Percentiles rank a stretch among this genome's conserved stretches.
Conservation (phyloP, 2,888 invertebrate genomes). For the Ochropleura leucogaster region DNA sequence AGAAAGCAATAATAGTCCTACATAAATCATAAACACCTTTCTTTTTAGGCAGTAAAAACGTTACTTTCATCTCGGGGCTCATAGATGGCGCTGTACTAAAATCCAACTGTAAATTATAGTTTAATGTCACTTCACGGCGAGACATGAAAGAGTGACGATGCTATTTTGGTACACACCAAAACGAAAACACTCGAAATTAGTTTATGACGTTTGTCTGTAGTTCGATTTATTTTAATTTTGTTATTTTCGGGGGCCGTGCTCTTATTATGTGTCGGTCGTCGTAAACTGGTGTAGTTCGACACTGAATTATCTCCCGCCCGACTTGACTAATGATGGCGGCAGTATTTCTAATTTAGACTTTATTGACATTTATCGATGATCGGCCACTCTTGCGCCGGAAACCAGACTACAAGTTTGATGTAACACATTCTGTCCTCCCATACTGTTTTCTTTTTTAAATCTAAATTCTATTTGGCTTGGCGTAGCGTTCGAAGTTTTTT, state of each 20-base stretch:
- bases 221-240: slow-evolving; percentile 91
- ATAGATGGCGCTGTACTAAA: slow-evolving; percentile 87
- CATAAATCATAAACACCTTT: slow-evolving; percentile 87
- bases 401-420: slow-evolving; percentile 34
- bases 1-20: slow-evolving; percentile 78
- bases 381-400: slow-evolving; percentile 67
- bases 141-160: slow-evolving; percentile 89
- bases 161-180: slow-evolving; percentile 89
- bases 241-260: slow-evolving; percentile 87
- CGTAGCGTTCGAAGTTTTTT: slow-evolving; percentile 8
- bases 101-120: slow-evolving; percentile 84
- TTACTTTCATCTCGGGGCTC: slow-evolving; percentile 82
- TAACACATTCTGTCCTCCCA: slow-evolving; percentile 24
- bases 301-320: slow-evolving; percentile 84
- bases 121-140: slow-evolving; percentile 87
- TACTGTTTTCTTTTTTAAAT: slow-evolving; percentile 9
- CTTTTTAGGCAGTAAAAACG: slow-evolving; percentile 80
- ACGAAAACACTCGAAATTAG: slow-evolving; percentile 90
- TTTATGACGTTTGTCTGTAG: slow-evolving; percentile 90
- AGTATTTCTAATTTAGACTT: slow-evolving; percentile 75
- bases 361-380: slow-evolving; percentile 83
- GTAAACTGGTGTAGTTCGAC: slow-evolving; percentile 82
- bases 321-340: slow-evolving; percentile 81
- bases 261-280: slow-evolving; percentile 84
- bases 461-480: slow-evolving; percentile 11